phyloP scores from a whole-genome alignment of 1,140 invertebrate genomes.

The Wiebesia pumilae region DNA sequence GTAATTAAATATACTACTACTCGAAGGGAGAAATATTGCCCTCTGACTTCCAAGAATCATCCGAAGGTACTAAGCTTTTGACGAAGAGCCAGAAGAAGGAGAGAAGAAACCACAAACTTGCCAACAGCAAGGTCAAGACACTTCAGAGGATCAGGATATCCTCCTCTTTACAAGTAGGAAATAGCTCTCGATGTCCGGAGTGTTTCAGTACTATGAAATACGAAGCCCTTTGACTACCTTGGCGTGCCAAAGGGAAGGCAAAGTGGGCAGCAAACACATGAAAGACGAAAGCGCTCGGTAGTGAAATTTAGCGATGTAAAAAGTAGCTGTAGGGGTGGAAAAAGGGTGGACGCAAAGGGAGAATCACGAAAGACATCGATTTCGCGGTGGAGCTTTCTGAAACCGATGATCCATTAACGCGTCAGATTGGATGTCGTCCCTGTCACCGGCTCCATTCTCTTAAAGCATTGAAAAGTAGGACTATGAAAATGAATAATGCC shows the following conservation, averaged over 20 bases:
- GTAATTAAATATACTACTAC: slow-evolving; percentile 24
- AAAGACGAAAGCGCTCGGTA: background rate
- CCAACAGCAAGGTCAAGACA: slow-evolving; percentile 33
- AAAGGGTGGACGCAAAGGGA: no score
- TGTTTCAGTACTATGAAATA: slow-evolving; percentile 26
- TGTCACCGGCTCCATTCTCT: slow-evolving; percentile 26
- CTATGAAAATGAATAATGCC: slow-evolving; percentile 33
- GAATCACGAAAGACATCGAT: slow-evolving; percentile 28
- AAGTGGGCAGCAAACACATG: background rate
- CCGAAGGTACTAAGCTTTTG: slow-evolving; percentile 1
- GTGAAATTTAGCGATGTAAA: background rate
- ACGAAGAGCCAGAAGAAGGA: background rate
- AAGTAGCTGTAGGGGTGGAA: slow-evolving; percentile 4
- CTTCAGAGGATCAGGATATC: background rate
- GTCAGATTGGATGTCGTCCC: slow-evolving; percentile 46
- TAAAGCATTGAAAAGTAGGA: background rate
- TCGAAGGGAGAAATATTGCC: slow-evolving; percentile 4
- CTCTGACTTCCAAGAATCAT: background rate
- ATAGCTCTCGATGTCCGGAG: slow-evolving; percentile 2
- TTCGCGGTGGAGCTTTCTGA: slow-evolving; percentile 39
- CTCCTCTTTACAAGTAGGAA: slow-evolving; percentile 1
- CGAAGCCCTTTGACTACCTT: slow-evolving; percentile 37
- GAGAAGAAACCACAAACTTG: background rate
- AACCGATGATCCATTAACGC: slow-evolving; percentile 50
- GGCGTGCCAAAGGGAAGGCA: background rate